These are phyloP conservation scores for Clarias gariepinus DNA, from an alignment of 2,113 vertebrate species.

Conservation along the genomic window DNA sequence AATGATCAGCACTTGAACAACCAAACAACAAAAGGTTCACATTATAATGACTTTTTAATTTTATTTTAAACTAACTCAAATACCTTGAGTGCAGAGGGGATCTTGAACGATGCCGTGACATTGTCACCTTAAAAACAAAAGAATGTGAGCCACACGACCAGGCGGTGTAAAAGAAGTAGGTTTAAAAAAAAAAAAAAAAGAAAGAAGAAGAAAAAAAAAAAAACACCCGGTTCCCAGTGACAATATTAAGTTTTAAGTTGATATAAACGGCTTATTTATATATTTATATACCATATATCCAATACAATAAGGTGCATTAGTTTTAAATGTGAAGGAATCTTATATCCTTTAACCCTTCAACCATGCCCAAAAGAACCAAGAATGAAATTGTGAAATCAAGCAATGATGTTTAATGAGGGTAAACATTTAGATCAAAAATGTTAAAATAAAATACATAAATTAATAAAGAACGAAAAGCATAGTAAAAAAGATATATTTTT, in stretches of 20 bases:
- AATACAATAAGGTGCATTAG: not conserved
- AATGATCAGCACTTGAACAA: slow-evolving; percentile 9
- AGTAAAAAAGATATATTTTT: not conserved
- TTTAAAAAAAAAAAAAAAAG: not conserved
- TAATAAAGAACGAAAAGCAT: too few relatives aligned
- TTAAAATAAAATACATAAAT: too few relatives aligned
- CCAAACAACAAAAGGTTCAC: not conserved
- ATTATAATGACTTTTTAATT: not conserved
- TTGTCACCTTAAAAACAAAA: slow-evolving; percentile 60
- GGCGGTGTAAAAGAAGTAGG: not conserved
- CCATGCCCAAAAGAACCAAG: not conserved
- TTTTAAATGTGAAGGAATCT: not conserved
- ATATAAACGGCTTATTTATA: too few relatives aligned
- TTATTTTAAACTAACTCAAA: not conserved
- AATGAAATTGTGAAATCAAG: not conserved
- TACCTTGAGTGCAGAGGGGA: slow-evolving; percentile 68
- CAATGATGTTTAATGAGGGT: not conserved
- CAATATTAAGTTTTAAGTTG: too few relatives aligned
- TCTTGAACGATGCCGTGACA: slow-evolving; percentile 67
- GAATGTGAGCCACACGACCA: slow-evolving; percentile 28
- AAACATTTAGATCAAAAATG: not conserved
- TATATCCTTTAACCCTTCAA: not conserved
- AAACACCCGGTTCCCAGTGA: too few relatives aligned
- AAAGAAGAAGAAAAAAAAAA: too few relatives aligned
- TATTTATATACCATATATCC: too few relatives aligned